Base-by-base conservation (phyloP, 2,888 invertebrate genomes). In the Maniola hyperantus region DNA sequence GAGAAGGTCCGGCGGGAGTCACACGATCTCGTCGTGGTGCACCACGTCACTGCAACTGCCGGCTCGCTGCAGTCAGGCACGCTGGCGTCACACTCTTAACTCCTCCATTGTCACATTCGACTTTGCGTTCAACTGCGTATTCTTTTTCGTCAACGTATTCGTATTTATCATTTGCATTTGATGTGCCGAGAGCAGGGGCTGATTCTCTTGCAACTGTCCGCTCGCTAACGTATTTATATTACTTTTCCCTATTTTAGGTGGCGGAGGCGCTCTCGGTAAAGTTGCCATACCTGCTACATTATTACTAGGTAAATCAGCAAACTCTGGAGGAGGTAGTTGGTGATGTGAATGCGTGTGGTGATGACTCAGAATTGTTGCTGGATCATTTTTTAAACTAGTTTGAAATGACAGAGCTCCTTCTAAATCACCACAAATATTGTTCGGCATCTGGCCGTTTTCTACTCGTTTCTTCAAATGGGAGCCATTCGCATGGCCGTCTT, bases 381-480 rank as follows among this genome's bases (percentile, higher is more conserved):
- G 95, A 83, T 95, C 96, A 72, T 94, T 94, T 83, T 95, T 95
- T 64, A 93, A 83, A 79, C 93, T 93, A 1, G 93, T 92, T 74
- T 92, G 92, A 74, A 89, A 93, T 36, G 88, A 84, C 53, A 93
- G 70, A 13, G 93, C 87, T 13, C 94, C 92, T 84, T 96, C 96
- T 66, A 97, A 84, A 76, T 97, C 97, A n/a, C 97, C 97, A 82
- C 97, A 97, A 72, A 97, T 97, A 78, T 96, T 97, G 80, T 97
- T 97, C 7, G 97, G 97, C 96, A 97, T 97, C 82, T 97, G 97
- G 0, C 97, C 97, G 77, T 97, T 97, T 80, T 97, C 97, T 71
- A 95, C 96, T 46, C 96, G 93, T 78, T 96, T 95, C 81, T 97
- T 94, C 62, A 94, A 88, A 78, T 92, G 92, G 1, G 90, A 83